Evolutionary conservation across 2,113 vertebrate genomes (phyloP).

Genomic region (Pollachius pollachius): DNA sequence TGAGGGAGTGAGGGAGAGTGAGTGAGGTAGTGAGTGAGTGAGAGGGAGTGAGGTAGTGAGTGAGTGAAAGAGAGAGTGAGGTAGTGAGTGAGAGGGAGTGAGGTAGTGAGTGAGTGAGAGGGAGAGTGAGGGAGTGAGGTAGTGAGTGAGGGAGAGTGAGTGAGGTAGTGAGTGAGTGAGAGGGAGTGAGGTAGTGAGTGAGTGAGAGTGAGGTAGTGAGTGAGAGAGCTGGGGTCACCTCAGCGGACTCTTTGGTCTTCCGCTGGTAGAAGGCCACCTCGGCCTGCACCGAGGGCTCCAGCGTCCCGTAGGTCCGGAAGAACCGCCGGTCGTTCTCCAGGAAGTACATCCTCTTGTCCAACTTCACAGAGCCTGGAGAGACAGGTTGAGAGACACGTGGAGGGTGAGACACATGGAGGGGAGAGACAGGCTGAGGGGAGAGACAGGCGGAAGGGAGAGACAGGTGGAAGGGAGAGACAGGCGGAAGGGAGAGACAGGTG

Average conservation of each 20-base stretch:
- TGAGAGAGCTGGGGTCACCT: conserved; percentile 68
- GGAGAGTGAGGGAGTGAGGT: too few species aligned
- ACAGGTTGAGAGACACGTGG: not conserved
- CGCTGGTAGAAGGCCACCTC: conserved; percentile 92
- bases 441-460: too few species aligned
- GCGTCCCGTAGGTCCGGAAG: conserved; percentile 78
- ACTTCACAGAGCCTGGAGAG: conserved; percentile 81
- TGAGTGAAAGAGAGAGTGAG: too few species aligned
- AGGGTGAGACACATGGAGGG: too few species aligned
- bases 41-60: not conserved
- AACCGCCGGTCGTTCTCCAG: conserved; percentile 91
- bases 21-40: not conserved
- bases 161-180: too few species aligned
- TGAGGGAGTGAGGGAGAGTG: not conserved
- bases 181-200: too few species aligned
- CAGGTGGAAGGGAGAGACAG: too few species aligned
- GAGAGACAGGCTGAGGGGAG: too few species aligned
- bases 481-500: too few species aligned
- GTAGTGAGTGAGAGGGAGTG: too few species aligned
- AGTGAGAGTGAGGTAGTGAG: not conserved
- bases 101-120: too few species aligned
- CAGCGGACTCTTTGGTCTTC: conserved; percentile 95
- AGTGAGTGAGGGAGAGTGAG: too few species aligned
- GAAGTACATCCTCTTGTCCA: conserved; percentile 92
- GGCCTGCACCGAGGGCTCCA: conserved; percentile 82